A percentile compares a stretch with the other conserved stretches of the same genome.
Evolutionary conservation across 2,888 invertebrate genomes (phyloP).

Genomic region (Ophion ventricosus): DNA sequence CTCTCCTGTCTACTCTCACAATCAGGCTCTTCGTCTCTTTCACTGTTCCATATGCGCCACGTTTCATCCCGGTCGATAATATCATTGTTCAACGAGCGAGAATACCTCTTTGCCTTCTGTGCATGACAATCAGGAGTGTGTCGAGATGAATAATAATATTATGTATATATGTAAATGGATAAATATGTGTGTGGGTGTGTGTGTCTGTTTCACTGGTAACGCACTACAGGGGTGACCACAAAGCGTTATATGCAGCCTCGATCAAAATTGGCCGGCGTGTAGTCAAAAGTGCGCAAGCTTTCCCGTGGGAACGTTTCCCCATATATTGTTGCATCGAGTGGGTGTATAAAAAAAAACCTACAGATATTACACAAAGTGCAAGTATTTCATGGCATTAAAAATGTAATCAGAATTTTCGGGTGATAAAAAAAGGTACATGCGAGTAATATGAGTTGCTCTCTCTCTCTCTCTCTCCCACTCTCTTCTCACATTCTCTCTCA

Average conservation of each 20-base stretch:
- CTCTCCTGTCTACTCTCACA: not conserved
- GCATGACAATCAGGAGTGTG: slow-evolving; percentile 24
- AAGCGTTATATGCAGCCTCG: slow-evolving; percentile 5
- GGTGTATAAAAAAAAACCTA: not conserved
- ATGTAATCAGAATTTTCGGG: too few relatives aligned
- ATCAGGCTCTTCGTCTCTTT: not conserved
- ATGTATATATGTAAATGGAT: not conserved
- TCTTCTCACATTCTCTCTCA: too few relatives aligned
- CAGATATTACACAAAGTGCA: too few relatives aligned
- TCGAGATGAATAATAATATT: slow-evolving; percentile 19
- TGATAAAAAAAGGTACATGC: too few relatives aligned
- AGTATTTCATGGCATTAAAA: too few relatives aligned
- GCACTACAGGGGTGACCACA: slow-evolving; percentile 32
- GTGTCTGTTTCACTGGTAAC: not conserved
- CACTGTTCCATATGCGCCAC: slow-evolving; percentile 11
- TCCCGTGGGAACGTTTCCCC: slow-evolving; percentile 34
- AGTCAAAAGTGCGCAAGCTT: slow-evolving; percentile 33
- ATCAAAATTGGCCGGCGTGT: slow-evolving; percentile 34
- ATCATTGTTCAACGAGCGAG: slow-evolving; percentile 34
- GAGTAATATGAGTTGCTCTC: too few relatives aligned
- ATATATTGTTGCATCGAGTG: not conserved
- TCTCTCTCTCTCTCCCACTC: too few relatives aligned
- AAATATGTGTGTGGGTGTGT: not conserved
- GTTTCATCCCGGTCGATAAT: slow-evolving; percentile 38
- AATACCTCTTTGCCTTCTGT: slow-evolving; percentile 28